Conservation (phyloP, 64 coral and sea anemone genomes). For the Trachythela sp. region DNA sequence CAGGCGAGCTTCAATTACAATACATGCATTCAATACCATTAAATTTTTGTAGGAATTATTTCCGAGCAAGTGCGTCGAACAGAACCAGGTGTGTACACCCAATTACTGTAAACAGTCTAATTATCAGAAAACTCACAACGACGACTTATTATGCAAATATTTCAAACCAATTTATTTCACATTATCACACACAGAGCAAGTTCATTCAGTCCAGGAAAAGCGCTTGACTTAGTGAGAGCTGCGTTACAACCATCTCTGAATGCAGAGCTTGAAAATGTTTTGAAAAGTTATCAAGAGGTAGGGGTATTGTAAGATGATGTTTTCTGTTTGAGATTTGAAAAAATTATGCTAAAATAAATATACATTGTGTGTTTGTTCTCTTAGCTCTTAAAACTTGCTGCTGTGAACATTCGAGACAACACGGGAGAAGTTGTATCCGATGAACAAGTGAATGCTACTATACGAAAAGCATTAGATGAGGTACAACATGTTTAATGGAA, state of each 20-base stretch:
- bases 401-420: slow-evolving; percentile 85
- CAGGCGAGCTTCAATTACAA: too few relatives aligned
- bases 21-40: neutral
- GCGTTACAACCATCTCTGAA: slow-evolving; percentile 91
- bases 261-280: slow-evolving; percentile 83
- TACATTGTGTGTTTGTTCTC: neutral
- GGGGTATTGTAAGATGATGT: neutral
- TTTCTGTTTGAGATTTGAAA: neutral
- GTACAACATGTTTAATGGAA: neutral
- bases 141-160: neutral
- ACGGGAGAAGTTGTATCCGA: slow-evolving; percentile 86
- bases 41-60: slow-evolving; percentile 66
- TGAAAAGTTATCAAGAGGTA: slow-evolving; percentile 97
- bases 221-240: slow-evolving; percentile 83
- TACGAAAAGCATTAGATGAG: slow-evolving; percentile 91
- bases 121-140: neutral
- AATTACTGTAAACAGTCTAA: neutral
- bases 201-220: slow-evolving; percentile 80
- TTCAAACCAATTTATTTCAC: neutral
- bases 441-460: slow-evolving; percentile 79
- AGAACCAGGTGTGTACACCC: slow-evolving; percentile 89
- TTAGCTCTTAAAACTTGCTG: slow-evolving; percentile 92
- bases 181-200: slow-evolving; percentile 55
- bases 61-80: slow-evolving; percentile 68
- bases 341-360: neutral